Base-by-base conservation (phyloP, 2,113 vertebrate genomes). In the Ariopsis seemanni region DNA sequence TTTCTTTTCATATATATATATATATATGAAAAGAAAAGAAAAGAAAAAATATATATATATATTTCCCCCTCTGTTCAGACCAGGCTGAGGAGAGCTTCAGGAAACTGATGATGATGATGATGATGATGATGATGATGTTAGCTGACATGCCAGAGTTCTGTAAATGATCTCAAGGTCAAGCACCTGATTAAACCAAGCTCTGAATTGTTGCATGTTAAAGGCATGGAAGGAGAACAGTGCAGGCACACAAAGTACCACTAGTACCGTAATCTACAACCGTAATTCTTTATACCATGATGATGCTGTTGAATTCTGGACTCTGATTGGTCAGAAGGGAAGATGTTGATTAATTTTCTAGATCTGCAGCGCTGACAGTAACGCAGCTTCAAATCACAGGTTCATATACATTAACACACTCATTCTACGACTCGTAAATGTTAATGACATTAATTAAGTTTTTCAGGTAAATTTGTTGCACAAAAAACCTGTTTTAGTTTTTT, bases 71-170 rank as follows among this genome's bases (percentile, higher is more conserved):
- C 84, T 83, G 53, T 85, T 87, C 85, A 71, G 77, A 69, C 27
- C 57, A 72, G 48, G 69, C 82, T 27, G 53, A 82, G 82, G 27
- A 85, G 62, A 60, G 63, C 4, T 86, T 75, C 78, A 77, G 81
- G 74, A 50, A 58, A 48, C 86, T 74, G 52, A 87, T 88, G 85
- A 90, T 77, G 88, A 88, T 88, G 67, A 87, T 65, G 62, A 88
- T 87, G 85, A 90, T 79, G 67, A 87, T 65, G 62, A 88, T 87
- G 85, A 90, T 79, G 87, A 42, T 90, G 92, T 89, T 88, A 88
- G 87, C 85, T 91, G 91, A 92, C 89, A 86, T 92, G 88, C 89
- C 88, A 91, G 92, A 91, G 92, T 88, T 94, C 94, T 95, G 95
- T 81, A 65, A 85, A 94, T 91, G 83, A 92, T 95, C 95, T 93